A percentile compares a stretch with the other conserved stretches of the same genome.
These are phyloP conservation scores for Palythoa caribaeorum DNA, from an alignment of 92 coral and sea anemone genomes.

Conservation along the genomic window DNA sequence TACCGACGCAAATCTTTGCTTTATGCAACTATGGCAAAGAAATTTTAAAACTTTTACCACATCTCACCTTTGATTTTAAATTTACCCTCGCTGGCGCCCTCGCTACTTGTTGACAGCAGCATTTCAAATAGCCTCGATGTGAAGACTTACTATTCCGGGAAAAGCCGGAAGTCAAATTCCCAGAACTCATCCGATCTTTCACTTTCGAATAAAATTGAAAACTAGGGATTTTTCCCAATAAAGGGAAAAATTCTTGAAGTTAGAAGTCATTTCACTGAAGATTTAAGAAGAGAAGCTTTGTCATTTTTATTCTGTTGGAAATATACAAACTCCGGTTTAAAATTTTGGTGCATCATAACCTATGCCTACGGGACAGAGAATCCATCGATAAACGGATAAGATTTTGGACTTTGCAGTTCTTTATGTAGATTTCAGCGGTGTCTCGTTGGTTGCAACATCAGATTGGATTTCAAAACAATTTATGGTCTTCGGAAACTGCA, in stretches of 20 bases:
- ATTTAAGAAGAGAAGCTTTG: background rate
- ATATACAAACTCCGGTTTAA: background rate
- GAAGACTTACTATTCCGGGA: slow-evolving; percentile 9
- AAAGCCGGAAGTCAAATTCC: slow-evolving; percentile 19
- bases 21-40: background rate
- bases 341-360: background rate
- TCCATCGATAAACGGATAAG: background rate
- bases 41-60: background rate
- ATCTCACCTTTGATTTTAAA: background rate
- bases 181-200: background rate
- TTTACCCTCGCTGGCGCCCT: slow-evolving; percentile 11
- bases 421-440: background rate
- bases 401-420: background rate
- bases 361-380: background rate
- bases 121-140: slow-evolving; percentile 24
- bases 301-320: background rate
- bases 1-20: background rate
- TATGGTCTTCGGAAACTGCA: background rate
- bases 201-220: background rate
- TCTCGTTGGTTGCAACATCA: background rate
- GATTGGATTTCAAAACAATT: background rate
- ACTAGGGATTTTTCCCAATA: slow-evolving; percentile 8
- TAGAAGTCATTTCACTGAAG: background rate
- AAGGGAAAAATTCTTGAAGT: background rate
- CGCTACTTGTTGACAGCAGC: slow-evolving; percentile 23